These are phyloP conservation scores for Perithous albicinctus DNA, from an alignment of 2,888 invertebrate genomes.

Conservation along the genomic window DNA sequence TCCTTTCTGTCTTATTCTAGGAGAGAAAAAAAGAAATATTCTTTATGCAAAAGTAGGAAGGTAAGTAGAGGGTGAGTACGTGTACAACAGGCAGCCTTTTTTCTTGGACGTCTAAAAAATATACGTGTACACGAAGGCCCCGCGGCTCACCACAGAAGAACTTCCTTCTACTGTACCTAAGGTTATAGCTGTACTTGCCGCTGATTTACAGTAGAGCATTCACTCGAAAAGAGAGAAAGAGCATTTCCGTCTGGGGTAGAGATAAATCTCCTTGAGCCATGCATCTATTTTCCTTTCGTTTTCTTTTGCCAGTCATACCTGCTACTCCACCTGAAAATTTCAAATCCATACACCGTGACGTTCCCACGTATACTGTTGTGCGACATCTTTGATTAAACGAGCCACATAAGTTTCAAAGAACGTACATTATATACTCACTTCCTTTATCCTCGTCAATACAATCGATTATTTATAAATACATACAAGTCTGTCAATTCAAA, in stretches of 20 bases:
- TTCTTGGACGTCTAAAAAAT: constrained; percentile 49
- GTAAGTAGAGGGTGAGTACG: constrained; percentile 5
- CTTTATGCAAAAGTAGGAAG: constrained; percentile 20
- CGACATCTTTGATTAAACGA: background rate
- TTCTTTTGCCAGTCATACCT: constrained; percentile 1
- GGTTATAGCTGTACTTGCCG: constrained; percentile 35
- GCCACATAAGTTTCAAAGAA: background rate
- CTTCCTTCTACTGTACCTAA: constrained; percentile 29
- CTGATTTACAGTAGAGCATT: constrained; percentile 76
- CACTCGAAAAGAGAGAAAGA: constrained; percentile 65
- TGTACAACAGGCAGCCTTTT: background rate
- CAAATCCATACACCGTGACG: background rate
- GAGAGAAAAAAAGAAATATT: constrained; percentile 21
- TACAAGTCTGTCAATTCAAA: background rate
- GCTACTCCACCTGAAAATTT: background rate
- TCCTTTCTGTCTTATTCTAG: constrained; percentile 8
- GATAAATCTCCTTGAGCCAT: constrained; percentile 69
- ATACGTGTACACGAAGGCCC: constrained; percentile 44
- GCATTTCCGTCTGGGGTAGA: constrained; percentile 70
- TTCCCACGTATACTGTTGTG: background rate
- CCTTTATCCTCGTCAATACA: constrained; percentile 23
- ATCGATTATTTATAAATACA: constrained; percentile 29
- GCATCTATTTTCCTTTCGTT: constrained; percentile 47
- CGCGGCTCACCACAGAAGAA: constrained; percentile 50
- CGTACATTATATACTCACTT: background rate